Evolutionary conservation across 2,797 vertebrate species (phyloP).

Genomic region (Acanthiza pusilla): DNA sequence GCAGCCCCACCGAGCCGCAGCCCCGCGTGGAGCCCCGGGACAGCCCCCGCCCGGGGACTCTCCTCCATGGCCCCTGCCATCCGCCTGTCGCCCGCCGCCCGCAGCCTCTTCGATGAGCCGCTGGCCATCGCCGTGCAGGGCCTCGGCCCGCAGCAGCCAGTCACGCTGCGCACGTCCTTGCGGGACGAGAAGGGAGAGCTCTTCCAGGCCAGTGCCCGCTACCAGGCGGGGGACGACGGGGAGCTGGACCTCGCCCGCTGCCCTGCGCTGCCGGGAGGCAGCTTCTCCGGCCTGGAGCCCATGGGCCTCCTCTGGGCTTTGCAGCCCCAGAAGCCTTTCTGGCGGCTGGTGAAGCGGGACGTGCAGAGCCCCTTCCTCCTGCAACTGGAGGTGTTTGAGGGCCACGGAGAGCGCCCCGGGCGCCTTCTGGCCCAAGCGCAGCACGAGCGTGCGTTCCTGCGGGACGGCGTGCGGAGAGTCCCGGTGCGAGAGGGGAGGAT

Average conservation of each 20-base stretch:
- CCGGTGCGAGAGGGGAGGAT: constrained; percentile 71
- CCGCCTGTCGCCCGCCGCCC: constrained; percentile 57
- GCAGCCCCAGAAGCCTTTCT: constrained; percentile 66
- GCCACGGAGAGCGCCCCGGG: neutral
- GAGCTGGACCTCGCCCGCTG: constrained; percentile 73
- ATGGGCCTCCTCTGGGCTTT: constrained; percentile 87
- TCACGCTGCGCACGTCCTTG: constrained; percentile 71
- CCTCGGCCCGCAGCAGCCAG: constrained; percentile 71
- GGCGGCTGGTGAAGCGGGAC: constrained; percentile 72
- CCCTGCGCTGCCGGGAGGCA: constrained; percentile 81
- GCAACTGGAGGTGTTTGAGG: constrained; percentile 63
- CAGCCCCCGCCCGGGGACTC: fast-evolving
- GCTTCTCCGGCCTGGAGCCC: constrained; percentile 82
- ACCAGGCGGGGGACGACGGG: constrained; percentile 73
- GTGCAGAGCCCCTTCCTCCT: constrained; percentile 71
- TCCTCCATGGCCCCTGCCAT: neutral
- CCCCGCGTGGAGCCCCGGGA: neutral
- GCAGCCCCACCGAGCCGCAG: neutral
- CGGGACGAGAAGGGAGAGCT: constrained; percentile 72
- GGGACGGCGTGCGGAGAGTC: constrained; percentile 72
- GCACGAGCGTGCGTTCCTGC: constrained; percentile 73
- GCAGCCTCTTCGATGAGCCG: constrained; percentile 78
- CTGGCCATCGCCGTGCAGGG: constrained; percentile 74
- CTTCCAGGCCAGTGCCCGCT: constrained; percentile 74
- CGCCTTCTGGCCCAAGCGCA: constrained; percentile 50